A percentile compares a stretch with the other conserved stretches of the same genome.
phyloP scores from a whole-genome alignment of 2,113 vertebrate genomes.

The Columba janthina region DNA sequence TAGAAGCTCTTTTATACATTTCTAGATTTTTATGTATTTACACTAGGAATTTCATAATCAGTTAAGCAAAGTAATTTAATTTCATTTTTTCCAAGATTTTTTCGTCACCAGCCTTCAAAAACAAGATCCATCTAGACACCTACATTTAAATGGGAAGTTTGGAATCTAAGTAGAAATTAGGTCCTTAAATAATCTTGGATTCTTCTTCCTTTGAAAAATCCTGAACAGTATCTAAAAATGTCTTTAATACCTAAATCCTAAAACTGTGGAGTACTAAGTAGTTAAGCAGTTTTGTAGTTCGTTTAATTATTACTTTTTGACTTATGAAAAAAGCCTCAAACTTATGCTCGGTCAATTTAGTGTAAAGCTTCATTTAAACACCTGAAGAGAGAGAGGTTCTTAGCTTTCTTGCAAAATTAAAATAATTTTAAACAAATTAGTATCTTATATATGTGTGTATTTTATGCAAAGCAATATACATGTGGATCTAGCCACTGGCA shows the following conservation, averaged over 20 bases:
- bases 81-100: not conserved
- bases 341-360: rapidly evolving
- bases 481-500: not conserved
- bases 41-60: not conserved
- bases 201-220: not conserved
- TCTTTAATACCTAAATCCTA: not conserved
- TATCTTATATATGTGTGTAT: rapidly evolving
- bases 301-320: not conserved
- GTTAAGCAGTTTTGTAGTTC: not conserved
- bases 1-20: not conserved
- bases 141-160: not conserved
- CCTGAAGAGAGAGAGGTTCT: not conserved
- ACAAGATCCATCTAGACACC: not conserved
- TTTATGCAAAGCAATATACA: not conserved
- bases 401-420: not conserved
- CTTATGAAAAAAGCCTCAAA: not conserved
- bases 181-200: not conserved
- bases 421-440: not conserved
- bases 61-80: not conserved
- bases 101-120: not conserved
- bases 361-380: not conserved
- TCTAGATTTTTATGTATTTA: not conserved
- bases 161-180: not conserved
- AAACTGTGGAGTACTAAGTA: not conserved
- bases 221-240: not conserved